Percentiles rank a stretch among this genome's conserved stretches.
These are phyloP conservation scores for Lordiphosa mommai DNA, from an alignment of 1,140 invertebrate species.

Conservation along the genomic window DNA sequence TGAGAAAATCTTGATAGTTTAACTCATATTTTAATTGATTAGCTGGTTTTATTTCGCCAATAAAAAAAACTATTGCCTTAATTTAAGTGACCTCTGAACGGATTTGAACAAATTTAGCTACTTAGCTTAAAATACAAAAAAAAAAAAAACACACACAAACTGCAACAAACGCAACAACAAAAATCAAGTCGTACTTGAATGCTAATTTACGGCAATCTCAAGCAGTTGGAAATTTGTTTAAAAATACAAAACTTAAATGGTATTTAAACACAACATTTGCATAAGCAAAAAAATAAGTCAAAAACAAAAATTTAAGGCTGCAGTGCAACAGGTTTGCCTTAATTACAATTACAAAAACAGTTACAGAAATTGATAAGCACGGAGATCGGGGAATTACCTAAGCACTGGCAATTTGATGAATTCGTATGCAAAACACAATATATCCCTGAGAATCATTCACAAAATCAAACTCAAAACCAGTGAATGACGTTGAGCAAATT, in stretches of 20 bases:
- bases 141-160: slow-evolving; percentile 3
- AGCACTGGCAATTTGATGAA: too few relatives aligned
- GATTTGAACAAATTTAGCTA: slow-evolving; percentile 28
- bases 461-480: too few relatives aligned
- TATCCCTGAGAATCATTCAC: slow-evolving; percentile 9
- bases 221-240: slow-evolving; percentile 33
- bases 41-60: slow-evolving; percentile 14
- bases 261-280: slow-evolving; percentile 50
- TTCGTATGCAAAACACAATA: slow-evolving; percentile 32
- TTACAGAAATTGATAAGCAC: slow-evolving; percentile 2
- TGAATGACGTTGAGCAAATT: too few relatives aligned
- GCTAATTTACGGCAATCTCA: slow-evolving; percentile 57
- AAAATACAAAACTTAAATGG: slow-evolving; percentile 1
- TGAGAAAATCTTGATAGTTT: too few relatives aligned
- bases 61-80: slow-evolving; percentile 30
- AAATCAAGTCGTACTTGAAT: slow-evolving; percentile 66
- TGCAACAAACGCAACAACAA: slow-evolving; percentile 21
- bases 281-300: slow-evolving; percentile 35
- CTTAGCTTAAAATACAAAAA: slow-evolving; percentile 28
- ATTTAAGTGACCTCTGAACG: slow-evolving; percentile 54
- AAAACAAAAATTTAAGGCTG: slow-evolving; percentile 1
- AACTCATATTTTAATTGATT: slow-evolving; percentile 3
- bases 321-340: slow-evolving; percentile 8
- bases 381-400: too few relatives aligned
- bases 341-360: too few relatives aligned